phyloP scores from a whole-genome alignment of 2,888 invertebrate genomes.

The Oscheius sp. region DNA sequence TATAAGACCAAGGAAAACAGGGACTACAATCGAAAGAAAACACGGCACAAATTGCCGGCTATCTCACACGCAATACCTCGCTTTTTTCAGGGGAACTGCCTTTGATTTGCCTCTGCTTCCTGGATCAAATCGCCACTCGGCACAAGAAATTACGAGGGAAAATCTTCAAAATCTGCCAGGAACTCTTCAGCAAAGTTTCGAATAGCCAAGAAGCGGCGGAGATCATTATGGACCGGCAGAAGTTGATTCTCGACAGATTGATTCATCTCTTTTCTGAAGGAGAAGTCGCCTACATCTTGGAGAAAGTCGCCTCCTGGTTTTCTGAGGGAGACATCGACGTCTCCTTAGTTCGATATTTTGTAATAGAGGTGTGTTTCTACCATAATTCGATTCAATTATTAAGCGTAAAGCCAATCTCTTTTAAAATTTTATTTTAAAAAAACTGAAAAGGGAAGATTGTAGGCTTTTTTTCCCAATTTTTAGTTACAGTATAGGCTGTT shows the following conservation, averaged over 20 bases:
- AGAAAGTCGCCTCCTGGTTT: conserved; percentile 40
- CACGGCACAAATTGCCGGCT: too few species aligned
- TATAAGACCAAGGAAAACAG: too few species aligned
- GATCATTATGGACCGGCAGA: conserved; percentile 50
- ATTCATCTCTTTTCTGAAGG: conserved; percentile 49
- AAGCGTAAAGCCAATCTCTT: too few species aligned
- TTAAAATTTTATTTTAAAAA: neutral
- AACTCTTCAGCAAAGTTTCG: conserved; percentile 45
- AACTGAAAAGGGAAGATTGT: too few species aligned
- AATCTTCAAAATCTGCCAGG: conserved; percentile 46
- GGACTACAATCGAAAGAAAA: too few species aligned
- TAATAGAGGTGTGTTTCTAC: conserved; percentile 27
- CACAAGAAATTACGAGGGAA: conserved; percentile 45
- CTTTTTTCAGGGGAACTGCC: conserved; percentile 39
- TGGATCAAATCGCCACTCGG: conserved; percentile 47
- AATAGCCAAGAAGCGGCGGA: conserved; percentile 47
- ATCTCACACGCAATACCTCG: too few species aligned
- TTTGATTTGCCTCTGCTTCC: conserved; percentile 38
- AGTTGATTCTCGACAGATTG: conserved; percentile 50
- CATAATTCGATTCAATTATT: too few species aligned
- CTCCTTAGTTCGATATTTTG: conserved; percentile 45
- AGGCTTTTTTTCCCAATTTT: too few species aligned
- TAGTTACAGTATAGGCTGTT: too few species aligned
- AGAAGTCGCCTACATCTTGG: conserved; percentile 44
- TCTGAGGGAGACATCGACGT: conserved; percentile 46